These are phyloP conservation scores for Drosophila paulistorum DNA, from an alignment of 1,140 invertebrate species.

Conservation along the genomic window DNA sequence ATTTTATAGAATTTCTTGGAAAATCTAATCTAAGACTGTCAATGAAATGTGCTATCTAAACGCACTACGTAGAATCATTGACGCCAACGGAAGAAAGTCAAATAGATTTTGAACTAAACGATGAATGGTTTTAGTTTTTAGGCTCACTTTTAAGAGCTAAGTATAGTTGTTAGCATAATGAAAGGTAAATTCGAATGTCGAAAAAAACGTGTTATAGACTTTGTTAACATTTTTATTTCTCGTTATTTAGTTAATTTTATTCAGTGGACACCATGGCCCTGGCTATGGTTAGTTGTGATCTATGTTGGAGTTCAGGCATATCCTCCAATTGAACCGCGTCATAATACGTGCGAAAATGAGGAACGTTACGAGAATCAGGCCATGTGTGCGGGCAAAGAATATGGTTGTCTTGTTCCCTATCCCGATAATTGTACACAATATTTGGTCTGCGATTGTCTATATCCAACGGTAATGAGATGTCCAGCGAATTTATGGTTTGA, in stretches of 20 bases:
- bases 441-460: slow-evolving; percentile 66
- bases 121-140: slow-evolving; percentile 5
- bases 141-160: neutral
- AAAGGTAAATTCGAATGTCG: slow-evolving; percentile 19
- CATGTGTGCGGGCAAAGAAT: slow-evolving; percentile 54
- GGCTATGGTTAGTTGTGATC: slow-evolving; percentile 32
- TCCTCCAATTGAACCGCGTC: slow-evolving; percentile 12
- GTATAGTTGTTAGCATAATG: slow-evolving; percentile 7
- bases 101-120: neutral
- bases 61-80: slow-evolving; percentile 14
- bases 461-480: slow-evolving; percentile 64
- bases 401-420: slow-evolving; percentile 61
- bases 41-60: slow-evolving; percentile 32
- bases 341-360: slow-evolving; percentile 63
- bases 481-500: slow-evolving; percentile 51
- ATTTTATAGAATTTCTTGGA: slow-evolving; percentile 34
- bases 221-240: neutral
- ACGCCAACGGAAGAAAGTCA: slow-evolving; percentile 7
- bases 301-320: slow-evolving; percentile 17
- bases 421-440: slow-evolving; percentile 66
- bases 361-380: slow-evolving; percentile 62
- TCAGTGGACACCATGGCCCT: neutral
- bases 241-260: slow-evolving; percentile 5
- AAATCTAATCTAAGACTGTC: slow-evolving; percentile 46
- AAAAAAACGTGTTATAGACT: neutral